phyloP scores from a whole-genome alignment of 2,113 vertebrate species.

The Esox niger region DNA sequence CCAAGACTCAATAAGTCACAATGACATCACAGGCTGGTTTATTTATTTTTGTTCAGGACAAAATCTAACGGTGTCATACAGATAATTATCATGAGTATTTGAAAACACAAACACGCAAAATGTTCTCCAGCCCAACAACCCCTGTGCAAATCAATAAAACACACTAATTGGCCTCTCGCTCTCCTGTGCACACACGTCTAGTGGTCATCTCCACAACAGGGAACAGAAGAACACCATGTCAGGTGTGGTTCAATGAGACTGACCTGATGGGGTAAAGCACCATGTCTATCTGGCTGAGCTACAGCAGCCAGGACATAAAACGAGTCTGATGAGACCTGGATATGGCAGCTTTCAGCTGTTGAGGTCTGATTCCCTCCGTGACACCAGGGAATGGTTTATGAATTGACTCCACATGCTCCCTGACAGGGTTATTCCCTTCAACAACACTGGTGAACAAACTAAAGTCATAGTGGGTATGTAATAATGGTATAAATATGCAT shows the following conservation, averaged over 20 bases:
- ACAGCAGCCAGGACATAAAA: background rate
- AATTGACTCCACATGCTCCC: background rate
- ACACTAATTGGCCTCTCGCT: background rate
- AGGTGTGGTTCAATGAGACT: background rate
- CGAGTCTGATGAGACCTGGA: too few relatives aligned
- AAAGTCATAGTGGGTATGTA: background rate
- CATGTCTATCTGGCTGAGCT: background rate
- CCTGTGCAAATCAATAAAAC: background rate
- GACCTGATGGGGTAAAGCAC: too few relatives aligned
- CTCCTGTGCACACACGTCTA: background rate
- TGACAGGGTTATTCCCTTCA: background rate
- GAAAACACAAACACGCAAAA: background rate
- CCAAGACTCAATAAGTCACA: constrained; percentile 5
- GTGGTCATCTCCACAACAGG: background rate
- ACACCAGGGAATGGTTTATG: too few relatives aligned
- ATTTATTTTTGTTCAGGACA: constrained; percentile 49
- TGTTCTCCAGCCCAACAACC: background rate
- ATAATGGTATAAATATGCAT: background rate
- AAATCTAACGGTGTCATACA: constrained; percentile 10
- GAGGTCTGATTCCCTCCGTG: too few relatives aligned
- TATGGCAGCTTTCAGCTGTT: background rate
- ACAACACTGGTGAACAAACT: background rate
- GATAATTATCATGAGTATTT: background rate
- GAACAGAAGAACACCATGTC: background rate
- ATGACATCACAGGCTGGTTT: constrained; percentile 21